These are phyloP conservation scores for Eurystomus gularis DNA, from an alignment of 2,113 vertebrate species.

Conservation along the genomic window DNA sequence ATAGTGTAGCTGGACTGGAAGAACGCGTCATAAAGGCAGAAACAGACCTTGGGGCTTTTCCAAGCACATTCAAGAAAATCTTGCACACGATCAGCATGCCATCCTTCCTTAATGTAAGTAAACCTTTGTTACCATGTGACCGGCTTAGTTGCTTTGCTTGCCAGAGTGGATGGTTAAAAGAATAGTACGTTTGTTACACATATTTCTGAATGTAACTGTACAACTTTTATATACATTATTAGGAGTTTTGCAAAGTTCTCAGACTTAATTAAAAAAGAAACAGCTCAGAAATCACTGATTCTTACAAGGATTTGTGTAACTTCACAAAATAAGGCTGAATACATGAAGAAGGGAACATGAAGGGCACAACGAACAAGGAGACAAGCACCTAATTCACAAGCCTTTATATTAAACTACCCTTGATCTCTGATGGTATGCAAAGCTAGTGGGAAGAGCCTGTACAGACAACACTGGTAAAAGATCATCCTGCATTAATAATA, in stretches of 20 bases:
- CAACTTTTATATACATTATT: background rate
- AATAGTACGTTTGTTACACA: background rate
- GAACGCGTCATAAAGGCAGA: conserved; percentile 89
- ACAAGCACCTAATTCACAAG: background rate
- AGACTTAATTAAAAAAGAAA: background rate
- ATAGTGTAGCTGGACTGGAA: conserved; percentile 84
- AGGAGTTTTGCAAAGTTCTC: background rate
- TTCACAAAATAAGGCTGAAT: background rate
- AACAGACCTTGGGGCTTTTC: conserved; percentile 85
- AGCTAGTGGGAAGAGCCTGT: background rate
- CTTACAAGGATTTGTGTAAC: background rate
- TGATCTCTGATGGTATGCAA: background rate
- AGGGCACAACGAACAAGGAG: background rate
- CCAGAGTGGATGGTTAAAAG: background rate
- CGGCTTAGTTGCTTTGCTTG: background rate
- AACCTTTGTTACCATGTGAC: background rate
- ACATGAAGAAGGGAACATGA: background rate
- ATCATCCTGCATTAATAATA: background rate
- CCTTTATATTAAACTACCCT: background rate
- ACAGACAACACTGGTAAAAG: background rate
- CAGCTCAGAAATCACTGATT: background rate
- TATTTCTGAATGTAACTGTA: background rate
- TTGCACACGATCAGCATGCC: conserved; percentile 86
- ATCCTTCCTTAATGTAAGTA: conserved; percentile 83
- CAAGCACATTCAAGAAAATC: conserved; percentile 86